Evolutionary conservation across 2,888 invertebrate genomes (phyloP).

Genomic region (Cremastinae sp.): DNA sequence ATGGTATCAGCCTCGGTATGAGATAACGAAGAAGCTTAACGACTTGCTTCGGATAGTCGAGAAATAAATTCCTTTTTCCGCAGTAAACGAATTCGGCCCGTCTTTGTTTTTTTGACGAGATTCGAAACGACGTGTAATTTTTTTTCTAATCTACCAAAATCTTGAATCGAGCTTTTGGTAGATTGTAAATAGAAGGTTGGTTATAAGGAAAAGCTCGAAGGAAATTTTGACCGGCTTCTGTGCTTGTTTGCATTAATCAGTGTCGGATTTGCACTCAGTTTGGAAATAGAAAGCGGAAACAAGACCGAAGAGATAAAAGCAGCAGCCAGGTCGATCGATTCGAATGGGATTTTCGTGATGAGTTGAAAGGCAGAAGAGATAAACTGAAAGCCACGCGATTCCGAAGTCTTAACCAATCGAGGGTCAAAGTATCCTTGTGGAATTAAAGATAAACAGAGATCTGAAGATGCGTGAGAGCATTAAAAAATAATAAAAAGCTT

Average conservation of each 20-base stretch:
- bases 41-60: no score
- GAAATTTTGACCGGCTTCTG: no score
- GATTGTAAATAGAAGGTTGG: no score
- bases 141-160: no score
- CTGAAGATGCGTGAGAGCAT: slow-evolving; percentile 23
- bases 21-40: no score
- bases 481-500: slow-evolving; percentile 24
- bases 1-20: no score
- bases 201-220: no score
- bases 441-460: slow-evolving; percentile 48
- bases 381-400: slow-evolving; percentile 17
- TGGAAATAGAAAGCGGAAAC: slow-evolving; percentile 6
- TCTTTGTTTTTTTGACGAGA: no score
- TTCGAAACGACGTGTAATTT: no score
- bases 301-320: slow-evolving; percentile 25
- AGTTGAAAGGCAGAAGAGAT: slow-evolving; percentile 32
- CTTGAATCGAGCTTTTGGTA: no score
- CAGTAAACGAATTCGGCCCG: no score
- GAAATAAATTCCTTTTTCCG: no score
- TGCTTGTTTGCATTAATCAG: neutral
- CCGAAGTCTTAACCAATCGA: neutral
- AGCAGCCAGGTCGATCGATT: slow-evolving; percentile 51
- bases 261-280: slow-evolving; percentile 40
- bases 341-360: slow-evolving; percentile 39
- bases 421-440: slow-evolving; percentile 25